Conservation (phyloP, 1,140 invertebrate species). For the Leptestheria dahalacensis region DNA sequence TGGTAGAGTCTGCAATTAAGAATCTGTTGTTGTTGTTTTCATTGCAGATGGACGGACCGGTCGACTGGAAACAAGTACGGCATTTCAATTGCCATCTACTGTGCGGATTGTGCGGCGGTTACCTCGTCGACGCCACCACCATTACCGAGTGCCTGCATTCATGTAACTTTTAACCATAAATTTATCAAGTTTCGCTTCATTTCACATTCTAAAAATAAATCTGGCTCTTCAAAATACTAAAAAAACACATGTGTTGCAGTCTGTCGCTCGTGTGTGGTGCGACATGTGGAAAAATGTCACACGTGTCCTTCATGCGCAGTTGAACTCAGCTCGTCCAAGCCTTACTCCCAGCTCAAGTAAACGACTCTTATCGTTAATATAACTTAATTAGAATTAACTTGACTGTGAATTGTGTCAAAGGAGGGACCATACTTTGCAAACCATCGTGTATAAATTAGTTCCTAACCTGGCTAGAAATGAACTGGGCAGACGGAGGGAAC, state of each 20-base stretch:
- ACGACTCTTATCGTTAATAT: slow-evolving; percentile 2
- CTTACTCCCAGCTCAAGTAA: slow-evolving; percentile 31
- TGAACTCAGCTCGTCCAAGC: slow-evolving; percentile 35
- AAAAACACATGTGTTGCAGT: slow-evolving; percentile 28
- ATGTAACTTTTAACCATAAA: too few relatives aligned
- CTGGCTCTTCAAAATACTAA: too few relatives aligned
- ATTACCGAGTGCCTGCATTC: slow-evolving; percentile 90
- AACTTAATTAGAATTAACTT: too few relatives aligned
- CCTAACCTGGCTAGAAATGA: slow-evolving; percentile 79
- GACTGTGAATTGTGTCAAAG: too few relatives aligned
- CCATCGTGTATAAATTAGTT: slow-evolving; percentile 91
- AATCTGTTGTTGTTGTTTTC: neutral
- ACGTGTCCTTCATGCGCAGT: slow-evolving; percentile 33
- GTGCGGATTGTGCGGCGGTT: slow-evolving; percentile 77
- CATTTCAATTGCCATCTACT: slow-evolving; percentile 56
- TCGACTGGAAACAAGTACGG: neutral
- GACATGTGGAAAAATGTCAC: slow-evolving; percentile 34
- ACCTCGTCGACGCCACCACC: slow-evolving; percentile 87
- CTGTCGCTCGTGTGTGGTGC: slow-evolving; percentile 37
- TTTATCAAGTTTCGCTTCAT: neutral
- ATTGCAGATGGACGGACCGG: neutral
- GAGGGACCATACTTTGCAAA: slow-evolving; percentile 80
- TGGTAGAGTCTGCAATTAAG: too few relatives aligned
- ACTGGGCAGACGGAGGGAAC: slow-evolving; percentile 33
- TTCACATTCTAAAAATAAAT: neutral